phyloP scores from a whole-genome alignment of 64 coral and sea anemone species.

The Montipora sp. region DNA sequence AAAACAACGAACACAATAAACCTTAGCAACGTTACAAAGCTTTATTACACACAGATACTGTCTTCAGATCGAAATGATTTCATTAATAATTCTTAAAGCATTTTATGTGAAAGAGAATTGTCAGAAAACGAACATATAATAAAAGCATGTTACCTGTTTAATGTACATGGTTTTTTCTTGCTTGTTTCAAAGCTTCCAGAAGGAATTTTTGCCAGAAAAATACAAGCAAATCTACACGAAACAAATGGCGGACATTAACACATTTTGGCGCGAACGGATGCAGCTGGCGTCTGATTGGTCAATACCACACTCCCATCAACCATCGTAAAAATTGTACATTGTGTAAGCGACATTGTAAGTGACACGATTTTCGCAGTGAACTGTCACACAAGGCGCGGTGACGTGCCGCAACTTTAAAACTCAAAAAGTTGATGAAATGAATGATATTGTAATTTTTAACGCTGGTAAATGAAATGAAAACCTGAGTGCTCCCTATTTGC shows the following conservation, averaged over 20 bases:
- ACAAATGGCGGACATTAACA: neutral
- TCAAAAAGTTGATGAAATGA: too few species aligned
- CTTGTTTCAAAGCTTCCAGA: slow-evolving; percentile 21
- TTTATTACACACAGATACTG: too few species aligned
- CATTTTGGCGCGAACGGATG: slow-evolving; percentile 84
- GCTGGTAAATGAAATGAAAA: too few species aligned
- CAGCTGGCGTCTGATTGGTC: slow-evolving; percentile 59
- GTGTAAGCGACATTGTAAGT: too few species aligned
- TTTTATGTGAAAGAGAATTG: neutral
- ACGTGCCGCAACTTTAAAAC: too few species aligned
- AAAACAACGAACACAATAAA: too few species aligned
- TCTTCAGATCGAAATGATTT: neutral
- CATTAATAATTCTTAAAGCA: neutral
- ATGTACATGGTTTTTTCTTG: slow-evolving; percentile 17
- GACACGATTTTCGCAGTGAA: too few species aligned
- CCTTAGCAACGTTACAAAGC: too few species aligned
- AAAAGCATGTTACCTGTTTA: slow-evolving; percentile 25
- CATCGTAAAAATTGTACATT: neutral
- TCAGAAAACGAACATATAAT: neutral
- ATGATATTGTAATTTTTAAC: too few species aligned
- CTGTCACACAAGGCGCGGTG: too few species aligned
- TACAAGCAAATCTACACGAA: neutral
- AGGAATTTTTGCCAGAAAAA: slow-evolving; percentile 2
- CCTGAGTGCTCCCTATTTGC: too few species aligned
- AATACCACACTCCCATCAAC: neutral